Percentiles rank a stretch among this genome's conserved stretches.
Evolutionary conservation across 2,888 invertebrate genomes (phyloP).

Genomic region (Spisula subtruncata): DNA sequence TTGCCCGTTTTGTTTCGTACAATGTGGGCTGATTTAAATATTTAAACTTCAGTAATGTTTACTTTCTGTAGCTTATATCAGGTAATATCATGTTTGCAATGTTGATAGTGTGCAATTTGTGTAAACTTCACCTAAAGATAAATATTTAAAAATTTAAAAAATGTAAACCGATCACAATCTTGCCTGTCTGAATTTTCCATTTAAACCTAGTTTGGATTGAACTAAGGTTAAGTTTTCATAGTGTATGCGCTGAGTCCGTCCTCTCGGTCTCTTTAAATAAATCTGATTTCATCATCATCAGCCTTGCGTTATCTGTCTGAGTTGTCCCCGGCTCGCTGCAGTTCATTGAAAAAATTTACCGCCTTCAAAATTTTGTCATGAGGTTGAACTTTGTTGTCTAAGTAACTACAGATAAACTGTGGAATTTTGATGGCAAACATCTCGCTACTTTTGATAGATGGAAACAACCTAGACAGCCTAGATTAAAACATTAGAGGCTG

Average conservation of each 20-base stretch:
- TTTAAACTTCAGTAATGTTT: conserved; percentile 42
- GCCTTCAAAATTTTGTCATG: not conserved
- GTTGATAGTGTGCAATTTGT: not conserved
- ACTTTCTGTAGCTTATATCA: conserved; percentile 35
- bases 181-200: not conserved
- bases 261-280: not conserved
- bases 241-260: not conserved
- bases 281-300: conserved; percentile 10
- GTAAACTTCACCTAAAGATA: not conserved
- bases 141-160: no score
- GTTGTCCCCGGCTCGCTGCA: not conserved
- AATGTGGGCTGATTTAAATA: conserved; percentile 27
- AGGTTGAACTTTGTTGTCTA: not conserved
- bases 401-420: not conserved
- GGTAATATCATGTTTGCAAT: conserved; percentile 25
- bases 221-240: not conserved
- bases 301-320: not conserved
- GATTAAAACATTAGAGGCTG: no score
- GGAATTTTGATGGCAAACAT: not conserved
- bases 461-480: not conserved
- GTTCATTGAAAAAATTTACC: not conserved
- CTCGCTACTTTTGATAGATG: not conserved
- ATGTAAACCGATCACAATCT: not conserved
- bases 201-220: not conserved
- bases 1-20: not conserved